A percentile compares a stretch with the other conserved stretches of the same genome.
Conservation (phyloP, 2,797 vertebrate species). For the Phataginus tetradactyla region DNA sequence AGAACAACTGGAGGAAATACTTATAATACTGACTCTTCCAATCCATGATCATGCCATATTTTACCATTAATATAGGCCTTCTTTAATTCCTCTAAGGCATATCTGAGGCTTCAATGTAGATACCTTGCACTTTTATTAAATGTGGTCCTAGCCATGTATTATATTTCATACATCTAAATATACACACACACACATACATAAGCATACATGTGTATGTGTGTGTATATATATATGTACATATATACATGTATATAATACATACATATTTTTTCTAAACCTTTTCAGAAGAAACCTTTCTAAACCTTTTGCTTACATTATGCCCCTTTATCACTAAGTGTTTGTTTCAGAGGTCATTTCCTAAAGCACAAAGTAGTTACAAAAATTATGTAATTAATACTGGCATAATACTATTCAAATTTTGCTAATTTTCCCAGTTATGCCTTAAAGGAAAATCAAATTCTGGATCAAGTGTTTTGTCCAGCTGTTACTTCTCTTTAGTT, state of each 20-base stretch:
- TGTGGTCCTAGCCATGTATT: not conserved
- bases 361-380: not conserved
- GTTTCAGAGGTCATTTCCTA: not conserved
- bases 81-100: not conserved
- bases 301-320: not conserved
- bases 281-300: not conserved
- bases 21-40: not conserved
- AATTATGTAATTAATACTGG: not conserved
- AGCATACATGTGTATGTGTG: no score
- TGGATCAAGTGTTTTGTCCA: not conserved
- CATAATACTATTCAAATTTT: not conserved
- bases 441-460: conserved; percentile 30
- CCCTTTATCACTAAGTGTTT: not conserved
- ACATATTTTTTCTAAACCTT: not conserved
- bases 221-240: not conserved
- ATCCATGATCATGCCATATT: not conserved
- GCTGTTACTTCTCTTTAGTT: not conserved
- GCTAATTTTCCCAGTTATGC: not conserved
- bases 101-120: not conserved
- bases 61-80: not conserved
- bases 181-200: not conserved
- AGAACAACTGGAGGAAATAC: not conserved
- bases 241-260: no score
- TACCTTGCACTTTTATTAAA: not conserved
- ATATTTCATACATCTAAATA: not conserved